A percentile compares a stretch with the other conserved stretches of the same genome.
Conservation (phyloP, 2,888 invertebrate species). For the Tetragonula carbonaria region DNA sequence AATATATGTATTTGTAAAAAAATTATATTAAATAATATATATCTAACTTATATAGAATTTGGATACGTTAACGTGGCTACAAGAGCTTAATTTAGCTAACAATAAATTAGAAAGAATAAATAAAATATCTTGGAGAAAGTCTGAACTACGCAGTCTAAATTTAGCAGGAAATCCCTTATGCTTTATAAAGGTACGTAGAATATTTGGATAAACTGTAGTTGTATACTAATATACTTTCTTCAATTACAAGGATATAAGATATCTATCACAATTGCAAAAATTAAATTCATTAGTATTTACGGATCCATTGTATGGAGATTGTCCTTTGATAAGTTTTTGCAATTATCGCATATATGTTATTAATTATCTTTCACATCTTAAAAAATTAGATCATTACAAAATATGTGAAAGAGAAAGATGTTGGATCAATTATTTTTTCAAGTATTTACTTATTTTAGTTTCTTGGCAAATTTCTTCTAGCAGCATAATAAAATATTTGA, state of each 20-base stretch:
- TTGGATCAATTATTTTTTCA: slow-evolving; percentile 49
- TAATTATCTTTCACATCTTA: slow-evolving; percentile 58
- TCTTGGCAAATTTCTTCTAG: background rate
- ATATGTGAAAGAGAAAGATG: slow-evolving; percentile 59
- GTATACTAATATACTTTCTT: background rate
- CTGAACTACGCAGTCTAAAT: slow-evolving; percentile 59
- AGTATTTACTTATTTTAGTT: slow-evolving; percentile 33
- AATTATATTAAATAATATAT: background rate
- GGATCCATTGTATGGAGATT: slow-evolving; percentile 71
- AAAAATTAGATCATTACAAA: slow-evolving; percentile 64
- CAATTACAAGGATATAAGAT: slow-evolving; percentile 63
- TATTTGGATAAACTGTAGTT: slow-evolving; percentile 1
- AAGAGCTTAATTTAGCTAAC: slow-evolving; percentile 68
- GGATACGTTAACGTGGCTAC: slow-evolving; percentile 43
- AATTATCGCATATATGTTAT: slow-evolving; percentile 69
- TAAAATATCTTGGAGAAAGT: slow-evolving; percentile 54
- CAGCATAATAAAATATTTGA: background rate
- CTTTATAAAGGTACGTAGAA: slow-evolving; percentile 57
- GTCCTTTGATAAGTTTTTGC: slow-evolving; percentile 63
- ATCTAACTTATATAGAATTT: slow-evolving; percentile 55
- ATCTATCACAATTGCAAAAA: slow-evolving; percentile 53
- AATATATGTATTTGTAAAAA: background rate
- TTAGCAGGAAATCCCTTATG: slow-evolving; percentile 68
- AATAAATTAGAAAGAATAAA: slow-evolving; percentile 63
- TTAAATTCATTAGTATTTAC: slow-evolving; percentile 63